Base-by-base conservation (phyloP, 2,888 invertebrate species). In the Dromius quadrimaculatus region DNA sequence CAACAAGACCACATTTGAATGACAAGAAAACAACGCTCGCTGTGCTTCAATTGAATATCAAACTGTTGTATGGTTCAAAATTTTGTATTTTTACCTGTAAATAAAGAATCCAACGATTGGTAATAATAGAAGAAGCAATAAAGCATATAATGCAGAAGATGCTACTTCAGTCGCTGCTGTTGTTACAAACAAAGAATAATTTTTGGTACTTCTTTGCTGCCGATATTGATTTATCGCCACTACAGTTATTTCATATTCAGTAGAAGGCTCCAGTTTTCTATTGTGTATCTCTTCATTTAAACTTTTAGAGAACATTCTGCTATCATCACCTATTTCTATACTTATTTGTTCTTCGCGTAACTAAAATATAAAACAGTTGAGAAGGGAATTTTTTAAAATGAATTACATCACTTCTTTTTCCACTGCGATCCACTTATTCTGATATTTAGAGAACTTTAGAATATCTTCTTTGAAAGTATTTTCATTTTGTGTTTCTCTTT, bases 391-490 rank as follows among this genome's bases (percentile, higher is more conserved):
- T n/a, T n/a, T n/a, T 13, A 2, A 41, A 8, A n/a, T 43, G 43
- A 20, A 8, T n/a, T 23, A 50, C 8, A 20, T 57, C 50, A 70
- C 70, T 22, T 45, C 34, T 15, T 13, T 38, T 22, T 70, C 70
- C 23, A 36, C 45, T 15, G 70, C 70, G 36, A 70, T 70, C 70
- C 70, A 70, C 15, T 34, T 4, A 1, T 68, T 11, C 19, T 19
- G 43, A n/a, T 22, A 28, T 20, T 2, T 34, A 20, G 19, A 3
- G 20, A 23, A 34, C 13, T 59, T 17, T 9, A 59, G 32, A 32
- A 68, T 59, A 19, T 59, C 59, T 9, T 68, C 32, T 28, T 45
- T 36, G 5, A 61, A 15, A 19, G 5, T 11, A 13, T 13, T n/a
- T 11, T 8, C 15, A 20, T 47, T 28, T 17, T 28, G 1, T 17